Evolutionary conservation across 2,888 invertebrate species (phyloP).

Genomic region (Drosophila neoperkinsi): DNA sequence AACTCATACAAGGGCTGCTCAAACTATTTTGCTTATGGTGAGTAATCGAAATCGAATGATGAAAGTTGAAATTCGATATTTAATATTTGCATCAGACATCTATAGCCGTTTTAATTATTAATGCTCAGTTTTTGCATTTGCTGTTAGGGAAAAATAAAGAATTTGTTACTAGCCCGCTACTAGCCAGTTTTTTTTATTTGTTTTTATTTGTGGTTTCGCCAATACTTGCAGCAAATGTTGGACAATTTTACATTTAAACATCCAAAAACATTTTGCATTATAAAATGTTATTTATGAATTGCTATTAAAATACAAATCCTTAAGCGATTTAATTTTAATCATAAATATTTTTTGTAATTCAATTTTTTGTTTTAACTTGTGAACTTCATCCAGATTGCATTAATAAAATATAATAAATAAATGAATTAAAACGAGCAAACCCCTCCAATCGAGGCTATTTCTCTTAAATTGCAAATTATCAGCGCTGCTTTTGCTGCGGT

Average conservation of each 20-base stretch:
- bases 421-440: not conserved
- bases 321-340: not conserved
- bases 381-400: not conserved
- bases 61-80: not conserved
- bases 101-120: not conserved
- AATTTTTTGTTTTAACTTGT: not conserved
- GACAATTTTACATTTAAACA: not conserved
- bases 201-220: not conserved
- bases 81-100: not conserved
- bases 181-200: not conserved
- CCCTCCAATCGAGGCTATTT: conserved; percentile 3
- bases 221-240: not conserved
- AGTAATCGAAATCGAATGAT: not conserved
- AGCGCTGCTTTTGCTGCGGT: not conserved
- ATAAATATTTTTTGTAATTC: not conserved
- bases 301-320: not conserved
- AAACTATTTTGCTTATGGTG: not conserved
- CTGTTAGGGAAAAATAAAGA: not conserved
- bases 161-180: not conserved
- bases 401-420: not conserved
- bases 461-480: conserved; percentile 8
- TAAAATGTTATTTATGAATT: not conserved
- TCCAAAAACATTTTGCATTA: not conserved
- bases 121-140: not conserved
- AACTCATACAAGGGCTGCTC: conserved; percentile 9